Evolutionary conservation across 2,888 invertebrate genomes (phyloP).

Genomic region (Tetragonisca angustula): DNA sequence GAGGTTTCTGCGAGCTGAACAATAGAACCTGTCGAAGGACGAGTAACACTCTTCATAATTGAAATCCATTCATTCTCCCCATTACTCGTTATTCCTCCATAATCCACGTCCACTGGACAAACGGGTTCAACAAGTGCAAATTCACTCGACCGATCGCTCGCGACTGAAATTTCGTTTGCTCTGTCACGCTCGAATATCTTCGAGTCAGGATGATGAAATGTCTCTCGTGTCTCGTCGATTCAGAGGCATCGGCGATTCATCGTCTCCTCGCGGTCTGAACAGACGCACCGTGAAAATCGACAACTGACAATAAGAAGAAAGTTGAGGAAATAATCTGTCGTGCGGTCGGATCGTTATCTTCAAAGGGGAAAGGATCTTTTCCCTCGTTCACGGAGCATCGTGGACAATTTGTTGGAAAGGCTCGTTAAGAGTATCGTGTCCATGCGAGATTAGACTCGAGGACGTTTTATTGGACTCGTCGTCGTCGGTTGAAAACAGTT

Average conservation of each 20-base stretch:
- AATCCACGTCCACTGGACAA: too few relatives aligned
- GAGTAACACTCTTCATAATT: too few relatives aligned
- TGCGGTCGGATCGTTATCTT: background rate
- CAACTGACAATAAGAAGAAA: background rate
- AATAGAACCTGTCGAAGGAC: too few relatives aligned
- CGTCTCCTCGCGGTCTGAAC: background rate
- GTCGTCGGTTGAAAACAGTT: background rate
- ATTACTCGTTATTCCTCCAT: too few relatives aligned
- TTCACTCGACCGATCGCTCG: too few relatives aligned
- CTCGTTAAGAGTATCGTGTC: conserved; percentile 22
- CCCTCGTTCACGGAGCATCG: background rate
- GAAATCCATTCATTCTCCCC: too few relatives aligned
- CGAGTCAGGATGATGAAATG: too few relatives aligned
- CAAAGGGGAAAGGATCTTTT: too few relatives aligned
- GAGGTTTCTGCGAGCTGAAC: too few relatives aligned
- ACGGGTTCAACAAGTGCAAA: too few relatives aligned
- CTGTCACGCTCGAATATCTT: background rate
- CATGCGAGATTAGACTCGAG: conserved; percentile 3
- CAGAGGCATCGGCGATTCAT: background rate
- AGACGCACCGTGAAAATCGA: background rate
- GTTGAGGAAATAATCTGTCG: background rate
- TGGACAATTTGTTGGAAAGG: conserved; percentile 8
- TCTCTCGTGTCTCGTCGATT: too few relatives aligned
- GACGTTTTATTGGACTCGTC: conserved; percentile 3
- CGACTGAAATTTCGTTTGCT: too few relatives aligned